These are phyloP conservation scores for Drosophila triauraria DNA, from an alignment of 1,140 invertebrate species.

Conservation along the genomic window DNA sequence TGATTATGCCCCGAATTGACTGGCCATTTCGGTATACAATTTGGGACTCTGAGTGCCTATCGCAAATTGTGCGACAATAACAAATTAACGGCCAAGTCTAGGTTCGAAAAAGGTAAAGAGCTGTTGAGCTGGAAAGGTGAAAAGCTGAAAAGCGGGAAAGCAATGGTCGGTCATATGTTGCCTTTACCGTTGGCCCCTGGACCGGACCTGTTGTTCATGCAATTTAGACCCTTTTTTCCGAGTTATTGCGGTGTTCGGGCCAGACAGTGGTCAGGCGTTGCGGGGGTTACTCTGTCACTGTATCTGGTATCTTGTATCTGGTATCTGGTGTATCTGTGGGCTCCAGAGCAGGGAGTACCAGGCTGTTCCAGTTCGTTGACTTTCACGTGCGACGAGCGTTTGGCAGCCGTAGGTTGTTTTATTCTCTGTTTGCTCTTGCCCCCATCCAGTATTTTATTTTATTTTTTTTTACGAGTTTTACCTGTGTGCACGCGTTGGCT, in stretches of 20 bases:
- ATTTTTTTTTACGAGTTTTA: slow-evolving; percentile 26
- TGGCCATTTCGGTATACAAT: slow-evolving; percentile 28
- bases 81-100: slow-evolving; percentile 61
- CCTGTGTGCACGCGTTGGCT: slow-evolving; percentile 60
- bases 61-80: slow-evolving; percentile 76
- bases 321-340: slow-evolving; percentile 10
- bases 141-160: slow-evolving; percentile 23
- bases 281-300: slow-evolving; percentile 13
- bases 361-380: slow-evolving; percentile 78
- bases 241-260: slow-evolving; percentile 37
- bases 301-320: slow-evolving; percentile 2
- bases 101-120: background rate
- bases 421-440: slow-evolving; percentile 30
- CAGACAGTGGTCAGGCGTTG: slow-evolving; percentile 37
- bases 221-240: slow-evolving; percentile 62
- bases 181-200: slow-evolving; percentile 38
- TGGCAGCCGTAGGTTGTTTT: slow-evolving; percentile 46
- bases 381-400: slow-evolving; percentile 68
- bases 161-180: slow-evolving; percentile 40
- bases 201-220: slow-evolving; percentile 51
- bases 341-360: background rate
- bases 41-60: slow-evolving; percentile 38
- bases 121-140: background rate
- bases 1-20: slow-evolving; percentile 64
- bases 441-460: slow-evolving; percentile 18